Conservation (phyloP, 2,113 vertebrate species). For the Cyanoliseus patagonus region DNA sequence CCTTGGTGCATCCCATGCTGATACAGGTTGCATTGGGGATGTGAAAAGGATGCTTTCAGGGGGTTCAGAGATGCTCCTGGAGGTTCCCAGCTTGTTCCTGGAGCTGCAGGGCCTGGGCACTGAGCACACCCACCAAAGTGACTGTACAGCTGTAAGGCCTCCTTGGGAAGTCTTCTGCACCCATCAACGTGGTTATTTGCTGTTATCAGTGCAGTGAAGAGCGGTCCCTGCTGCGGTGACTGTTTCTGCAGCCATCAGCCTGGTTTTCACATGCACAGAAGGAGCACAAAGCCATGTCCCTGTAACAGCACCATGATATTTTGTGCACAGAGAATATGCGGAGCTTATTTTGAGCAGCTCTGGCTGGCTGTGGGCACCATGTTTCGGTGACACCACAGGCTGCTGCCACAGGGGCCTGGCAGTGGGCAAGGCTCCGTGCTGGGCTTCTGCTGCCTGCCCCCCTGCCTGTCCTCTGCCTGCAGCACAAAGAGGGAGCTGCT, state of each 20-base stretch:
- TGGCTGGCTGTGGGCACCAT: not conserved
- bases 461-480: not conserved
- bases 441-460: not conserved
- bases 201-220: not conserved
- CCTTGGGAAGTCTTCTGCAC: not conserved
- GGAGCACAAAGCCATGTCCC: not conserved
- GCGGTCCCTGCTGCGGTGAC: fast-evolving
- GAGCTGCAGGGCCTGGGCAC: not conserved
- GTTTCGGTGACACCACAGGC: not conserved
- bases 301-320: not conserved
- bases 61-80: not conserved
- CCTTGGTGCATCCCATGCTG: not conserved
- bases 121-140: not conserved
- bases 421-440: not conserved
- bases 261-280: fast-evolving
- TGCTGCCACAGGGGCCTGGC: not conserved
- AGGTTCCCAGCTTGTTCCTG: not conserved
- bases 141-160: not conserved
- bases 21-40: not conserved
- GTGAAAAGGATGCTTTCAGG: not conserved
- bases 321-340: fast-evolving
- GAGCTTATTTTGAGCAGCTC: not conserved
- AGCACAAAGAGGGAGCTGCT: not conserved
- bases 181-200: not conserved
- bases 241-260: not conserved